Evolutionary conservation across 2,113 vertebrate genomes (phyloP), one percentile per base, ranked within the genome.

Genomic region (Rattus rattus): DNA sequence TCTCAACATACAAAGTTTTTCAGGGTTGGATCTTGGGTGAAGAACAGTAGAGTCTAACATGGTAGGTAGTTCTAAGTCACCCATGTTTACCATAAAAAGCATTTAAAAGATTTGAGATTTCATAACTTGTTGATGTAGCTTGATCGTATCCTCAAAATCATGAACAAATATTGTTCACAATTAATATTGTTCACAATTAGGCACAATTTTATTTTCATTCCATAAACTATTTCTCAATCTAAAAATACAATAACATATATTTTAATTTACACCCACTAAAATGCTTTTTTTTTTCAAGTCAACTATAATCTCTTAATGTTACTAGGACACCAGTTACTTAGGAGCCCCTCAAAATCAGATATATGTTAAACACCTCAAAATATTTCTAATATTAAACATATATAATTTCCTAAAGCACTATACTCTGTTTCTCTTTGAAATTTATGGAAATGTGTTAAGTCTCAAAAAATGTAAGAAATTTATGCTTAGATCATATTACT

Each of bases 141-240:
- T 67, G 2, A 5, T 20, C 49, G 30, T 86, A 13, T 49, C 17
- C 12, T 28, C 13, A 94, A 56, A 47, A 84, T 67, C 39, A 70
- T 88, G 28, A 17, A 76, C 16, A 84, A 39, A 84, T 30, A 65
- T 43, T 30, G 7, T 16, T 17, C 16, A 49, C 8, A 12, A 67
- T 33, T 43, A 43, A 43, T 43, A 43, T 43, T 43, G 43, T 43
- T 43, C 43, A 43, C 43, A 43, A 43, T 43, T 86, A 36, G 88
- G 22, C 0, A 72, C 85, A 92, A 59, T 73, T 93, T 93, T 96
- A 72, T 0, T 72, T 96, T 97, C 30, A 89, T 61, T 10, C 13
- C 72, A 36, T 13, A 10, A 94, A 80, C 49, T 69, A 43, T 73
- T 94, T 86, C 4, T 89, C 76, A 36, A 47, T 22, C 72, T 86